Evolutionary conservation across 2,113 vertebrate species (phyloP).

Genomic region (Copsychus sechellarum): DNA sequence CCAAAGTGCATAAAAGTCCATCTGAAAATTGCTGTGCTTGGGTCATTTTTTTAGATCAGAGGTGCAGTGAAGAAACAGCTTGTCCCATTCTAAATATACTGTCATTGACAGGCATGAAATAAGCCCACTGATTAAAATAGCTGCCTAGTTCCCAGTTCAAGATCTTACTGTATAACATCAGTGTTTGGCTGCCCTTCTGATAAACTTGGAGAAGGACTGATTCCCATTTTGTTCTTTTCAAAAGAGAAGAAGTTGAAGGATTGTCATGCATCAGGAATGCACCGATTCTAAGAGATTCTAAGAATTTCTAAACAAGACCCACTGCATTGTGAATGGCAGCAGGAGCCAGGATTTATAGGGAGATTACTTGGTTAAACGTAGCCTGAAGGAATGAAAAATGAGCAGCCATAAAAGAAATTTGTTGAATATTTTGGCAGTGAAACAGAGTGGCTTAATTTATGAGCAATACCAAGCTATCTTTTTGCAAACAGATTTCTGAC

Average conservation of each 20-base stretch:
- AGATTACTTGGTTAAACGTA: slow-evolving; percentile 44
- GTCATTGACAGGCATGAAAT: slow-evolving; percentile 36
- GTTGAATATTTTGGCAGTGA: slow-evolving; percentile 66
- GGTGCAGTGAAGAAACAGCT: slow-evolving; percentile 1
- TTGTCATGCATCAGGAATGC: slow-evolving; percentile 68
- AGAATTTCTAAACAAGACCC: slow-evolving; percentile 53
- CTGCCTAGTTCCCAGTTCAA: slow-evolving; percentile 34
- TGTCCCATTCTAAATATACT: slow-evolving; percentile 63
- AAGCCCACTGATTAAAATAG: slow-evolving; percentile 58
- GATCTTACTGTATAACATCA: slow-evolving; percentile 79
- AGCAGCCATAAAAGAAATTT: slow-evolving; percentile 31
- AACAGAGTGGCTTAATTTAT: slow-evolving; percentile 58
- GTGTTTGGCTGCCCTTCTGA: slow-evolving; percentile 86
- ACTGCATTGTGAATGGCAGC: slow-evolving; percentile 30
- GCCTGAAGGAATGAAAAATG: slow-evolving; percentile 40
- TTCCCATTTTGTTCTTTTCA: slow-evolving; percentile 65
- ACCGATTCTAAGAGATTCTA: neutral
- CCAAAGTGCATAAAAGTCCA: neutral
- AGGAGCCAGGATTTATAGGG: neutral
- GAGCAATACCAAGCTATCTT: slow-evolving; percentile 61
- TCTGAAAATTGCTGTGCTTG: slow-evolving; percentile 5
- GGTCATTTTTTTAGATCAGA: slow-evolving; percentile 32
- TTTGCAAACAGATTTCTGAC: slow-evolving; percentile 55
- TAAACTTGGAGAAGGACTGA: slow-evolving; percentile 78
- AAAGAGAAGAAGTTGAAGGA: slow-evolving; percentile 56